Evolutionary conservation across 2,888 invertebrate genomes (phyloP).

Genomic region (Parnassius smintheus): DNA sequence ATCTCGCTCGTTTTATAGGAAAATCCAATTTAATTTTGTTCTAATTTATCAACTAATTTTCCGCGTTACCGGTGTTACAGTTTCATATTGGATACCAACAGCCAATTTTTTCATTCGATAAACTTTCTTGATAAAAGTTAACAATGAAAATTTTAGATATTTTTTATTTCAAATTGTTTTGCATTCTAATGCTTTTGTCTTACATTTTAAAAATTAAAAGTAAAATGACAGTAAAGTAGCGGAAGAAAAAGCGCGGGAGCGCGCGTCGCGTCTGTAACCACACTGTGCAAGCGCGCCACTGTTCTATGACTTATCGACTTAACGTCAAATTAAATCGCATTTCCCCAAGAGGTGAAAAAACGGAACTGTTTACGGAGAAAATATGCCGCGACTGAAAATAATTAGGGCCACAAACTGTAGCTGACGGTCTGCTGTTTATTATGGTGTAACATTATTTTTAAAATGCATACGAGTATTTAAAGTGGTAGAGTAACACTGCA

Average conservation of each 20-base stretch:
- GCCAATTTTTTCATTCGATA: slow-evolving; percentile 48
- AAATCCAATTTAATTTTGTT: slow-evolving; percentile 56
- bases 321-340: slow-evolving; percentile 69
- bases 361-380: slow-evolving; percentile 68
- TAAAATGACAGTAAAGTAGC: slow-evolving; percentile 6
- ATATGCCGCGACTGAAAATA: slow-evolving; percentile 64
- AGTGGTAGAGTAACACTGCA: too few species aligned
- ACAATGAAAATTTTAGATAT: slow-evolving; percentile 50
- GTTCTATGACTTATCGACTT: slow-evolving; percentile 63
- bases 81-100: slow-evolving; percentile 3
- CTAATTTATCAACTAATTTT: slow-evolving; percentile 39
- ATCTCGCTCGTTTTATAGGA: slow-evolving; percentile 48
- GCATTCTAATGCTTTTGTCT: slow-evolving; percentile 27
- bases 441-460: slow-evolving; percentile 35
- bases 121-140: slow-evolving; percentile 69
- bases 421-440: slow-evolving; percentile 28
- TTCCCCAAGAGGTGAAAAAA: slow-evolving; percentile 72
- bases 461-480: slow-evolving; percentile 46
- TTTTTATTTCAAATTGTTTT: slow-evolving; percentile 35
- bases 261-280: slow-evolving; percentile 51
- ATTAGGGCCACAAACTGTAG: slow-evolving; percentile 58
- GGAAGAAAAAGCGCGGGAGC: slow-evolving; percentile 45
- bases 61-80: slow-evolving; percentile 39
- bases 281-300: slow-evolving; percentile 55
- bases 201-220: slow-evolving; percentile 13